Base-by-base conservation (phyloP, 1,140 invertebrate species). In the Zaprionus capensis region DNA sequence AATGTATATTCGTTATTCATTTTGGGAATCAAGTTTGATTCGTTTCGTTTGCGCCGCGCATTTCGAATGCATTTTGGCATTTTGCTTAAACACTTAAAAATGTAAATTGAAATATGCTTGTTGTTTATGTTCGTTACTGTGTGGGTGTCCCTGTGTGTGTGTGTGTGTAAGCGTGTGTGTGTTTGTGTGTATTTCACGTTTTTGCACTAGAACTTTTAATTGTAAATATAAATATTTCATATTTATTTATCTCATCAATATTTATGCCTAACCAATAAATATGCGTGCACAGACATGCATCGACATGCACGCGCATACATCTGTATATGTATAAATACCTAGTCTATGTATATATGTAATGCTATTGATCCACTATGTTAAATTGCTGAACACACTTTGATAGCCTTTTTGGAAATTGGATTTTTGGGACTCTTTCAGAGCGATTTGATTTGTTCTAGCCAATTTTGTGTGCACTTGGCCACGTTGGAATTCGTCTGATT, bases 31-130 rank as follows among this genome's bases (percentile, higher is more conserved):
- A 59, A 38, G 15, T 77, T 76, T n/a, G 41, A 63, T 53, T 63
- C 44, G 61, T 70, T 58, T 55, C 46, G 56, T 68, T 76, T 28
- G 61, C 44, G 76, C 78, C 82, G 67, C 67, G 80, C 82, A 85
- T 85, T 85, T 85, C 56, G 80, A 87, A 85, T 85, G 83, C 82
- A 71, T 84, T 73, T 87, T 81, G 73, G 80, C 84, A 67, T 87
- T 88, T 74, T 75, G 74, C 81, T 87, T 81, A 83, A 88, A 88
- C 78, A 83, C 84, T 88, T 88, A 83, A 76, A 77, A 78, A 81
- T 87, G 78, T 76, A 87, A 84, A 87, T 87, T 84, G 74, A 78
- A 78, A 87, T 77, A 76, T 58, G 64, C 36, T 55, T 70, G 66
- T 53, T 46, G 41, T 46, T 9, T 9, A 17, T 46, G 41, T 46